Conservation (phyloP, 2,797 vertebrate species). For the Fistularia commersonii region DNA sequence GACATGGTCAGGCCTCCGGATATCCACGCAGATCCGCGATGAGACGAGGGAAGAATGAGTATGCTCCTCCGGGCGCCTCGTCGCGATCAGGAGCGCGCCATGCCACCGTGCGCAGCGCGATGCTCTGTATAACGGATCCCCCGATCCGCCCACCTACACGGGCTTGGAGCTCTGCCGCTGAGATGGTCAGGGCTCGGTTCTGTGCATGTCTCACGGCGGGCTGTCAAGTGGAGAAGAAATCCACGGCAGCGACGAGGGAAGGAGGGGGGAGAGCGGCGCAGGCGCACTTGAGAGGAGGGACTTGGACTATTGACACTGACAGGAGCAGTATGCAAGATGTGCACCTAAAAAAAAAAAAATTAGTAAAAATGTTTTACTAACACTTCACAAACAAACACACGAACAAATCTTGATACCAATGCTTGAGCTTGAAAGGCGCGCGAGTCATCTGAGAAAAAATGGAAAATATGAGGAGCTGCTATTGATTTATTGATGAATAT, state of each 20-base stretch:
- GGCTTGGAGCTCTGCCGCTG: slow-evolving; percentile 3
- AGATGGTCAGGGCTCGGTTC: slow-evolving; percentile 11
- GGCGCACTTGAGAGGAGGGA: slow-evolving; percentile 33
- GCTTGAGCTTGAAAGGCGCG: too few relatives aligned
- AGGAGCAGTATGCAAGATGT: too few relatives aligned
- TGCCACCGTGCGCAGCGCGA: slow-evolving; percentile 11
- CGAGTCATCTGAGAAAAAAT: too few relatives aligned
- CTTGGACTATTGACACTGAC: too few relatives aligned
- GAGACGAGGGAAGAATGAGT: slow-evolving; percentile 30
- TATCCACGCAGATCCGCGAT: slow-evolving; percentile 28
- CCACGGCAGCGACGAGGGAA: slow-evolving; percentile 1
- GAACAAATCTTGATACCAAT: too few relatives aligned
- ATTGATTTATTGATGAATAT: too few relatives aligned
- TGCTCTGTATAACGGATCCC: slow-evolving; percentile 1
- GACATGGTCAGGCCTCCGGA: slow-evolving; percentile 78
- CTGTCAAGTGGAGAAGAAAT: slow-evolving; percentile 30
- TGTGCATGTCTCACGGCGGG: slow-evolving; percentile 19
- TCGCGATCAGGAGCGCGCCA: slow-evolving; percentile 60
- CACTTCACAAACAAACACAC: neutral
- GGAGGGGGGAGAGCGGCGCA: slow-evolving; percentile 28
- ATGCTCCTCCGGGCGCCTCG: slow-evolving; percentile 30
- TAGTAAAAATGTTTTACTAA: neutral
- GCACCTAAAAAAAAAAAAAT: neutral
- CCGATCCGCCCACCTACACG: neutral
- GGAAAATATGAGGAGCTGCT: too few relatives aligned